Evolutionary conservation across 2,113 vertebrate genomes (phyloP).

Genomic region (Mastomys natalensis): DNA sequence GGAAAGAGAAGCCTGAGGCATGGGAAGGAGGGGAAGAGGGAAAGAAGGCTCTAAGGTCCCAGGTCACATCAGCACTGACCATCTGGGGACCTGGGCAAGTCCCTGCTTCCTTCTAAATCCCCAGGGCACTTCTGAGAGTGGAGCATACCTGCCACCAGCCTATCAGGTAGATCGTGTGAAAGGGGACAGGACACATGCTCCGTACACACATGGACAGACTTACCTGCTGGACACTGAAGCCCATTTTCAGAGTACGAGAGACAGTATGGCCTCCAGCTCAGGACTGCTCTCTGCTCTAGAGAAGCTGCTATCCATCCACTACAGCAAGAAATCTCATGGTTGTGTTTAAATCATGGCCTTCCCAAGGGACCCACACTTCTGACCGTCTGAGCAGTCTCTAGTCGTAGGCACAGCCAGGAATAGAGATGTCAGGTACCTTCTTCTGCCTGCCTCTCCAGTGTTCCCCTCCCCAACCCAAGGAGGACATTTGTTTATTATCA

Average conservation of each 20-base stretch:
- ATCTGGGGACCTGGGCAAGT: not conserved
- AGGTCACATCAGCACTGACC: not conserved
- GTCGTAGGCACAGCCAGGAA: not conserved
- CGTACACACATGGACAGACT: fast-evolving
- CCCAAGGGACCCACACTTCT: fast-evolving
- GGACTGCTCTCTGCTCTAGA: not conserved
- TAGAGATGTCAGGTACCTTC: fast-evolving
- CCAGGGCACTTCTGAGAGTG: not conserved
- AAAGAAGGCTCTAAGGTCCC: fast-evolving
- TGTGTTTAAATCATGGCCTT: not conserved
- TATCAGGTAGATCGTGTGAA: fast-evolving
- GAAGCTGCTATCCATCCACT: not conserved
- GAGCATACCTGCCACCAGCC: fast-evolving
- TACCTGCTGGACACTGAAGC: fast-evolving
- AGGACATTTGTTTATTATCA: fast-evolving
- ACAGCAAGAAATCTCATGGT: not conserved
- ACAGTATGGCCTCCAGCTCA: not conserved
- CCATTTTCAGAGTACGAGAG: fast-evolving
- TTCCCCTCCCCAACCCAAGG: not conserved
- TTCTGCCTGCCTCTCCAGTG: not conserved
- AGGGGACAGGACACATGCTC: fast-evolving
- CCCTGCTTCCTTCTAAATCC: not conserved
- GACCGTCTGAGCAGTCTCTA: not conserved
- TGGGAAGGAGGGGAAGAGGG: not conserved
- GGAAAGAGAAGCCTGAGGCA: no score